phyloP scores from a whole-genome alignment of 2,113 vertebrate genomes.

The Microtus montanus region DNA sequence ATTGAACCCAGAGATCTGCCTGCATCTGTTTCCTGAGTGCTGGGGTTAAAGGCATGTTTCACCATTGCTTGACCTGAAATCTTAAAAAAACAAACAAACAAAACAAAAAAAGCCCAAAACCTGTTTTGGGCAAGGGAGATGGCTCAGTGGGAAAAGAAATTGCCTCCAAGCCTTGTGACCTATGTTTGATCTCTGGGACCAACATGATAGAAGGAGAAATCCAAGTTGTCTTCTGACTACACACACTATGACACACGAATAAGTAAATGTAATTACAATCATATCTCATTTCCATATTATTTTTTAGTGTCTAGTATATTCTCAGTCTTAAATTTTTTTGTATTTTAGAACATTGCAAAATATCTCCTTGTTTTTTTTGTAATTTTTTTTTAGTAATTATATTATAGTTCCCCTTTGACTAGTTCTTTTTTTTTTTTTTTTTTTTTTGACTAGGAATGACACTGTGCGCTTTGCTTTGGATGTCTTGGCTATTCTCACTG shows the following conservation, averaged over 20 bases:
- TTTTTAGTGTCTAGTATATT: background rate
- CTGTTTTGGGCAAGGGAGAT: background rate
- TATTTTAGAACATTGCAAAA: slow-evolving; percentile 10
- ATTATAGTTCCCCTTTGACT: background rate
- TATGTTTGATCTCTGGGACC: background rate
- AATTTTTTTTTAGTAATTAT: background rate
- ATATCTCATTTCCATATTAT: slow-evolving; percentile 29
- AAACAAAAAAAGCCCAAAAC: background rate
- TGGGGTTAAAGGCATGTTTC: background rate
- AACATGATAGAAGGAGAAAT: background rate
- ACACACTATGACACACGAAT: background rate
- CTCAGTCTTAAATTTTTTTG: background rate
- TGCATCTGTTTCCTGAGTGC: background rate
- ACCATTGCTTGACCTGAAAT: too few species aligned
- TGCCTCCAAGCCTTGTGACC: background rate
- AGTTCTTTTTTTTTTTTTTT: slow-evolving; percentile 39
- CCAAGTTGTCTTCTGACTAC: background rate
- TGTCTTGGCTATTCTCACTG: slow-evolving; percentile 96
- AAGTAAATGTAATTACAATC: background rate
- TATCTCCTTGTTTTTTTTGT: background rate
- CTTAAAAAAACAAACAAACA: background rate
- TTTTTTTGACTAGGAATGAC: slow-evolving; percentile 91
- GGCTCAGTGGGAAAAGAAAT: background rate
- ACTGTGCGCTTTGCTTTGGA: slow-evolving; percentile 98
- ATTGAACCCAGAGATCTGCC: background rate